phyloP scores from a whole-genome alignment of 2,113 vertebrate species.

The Macrotis lagotis region DNA sequence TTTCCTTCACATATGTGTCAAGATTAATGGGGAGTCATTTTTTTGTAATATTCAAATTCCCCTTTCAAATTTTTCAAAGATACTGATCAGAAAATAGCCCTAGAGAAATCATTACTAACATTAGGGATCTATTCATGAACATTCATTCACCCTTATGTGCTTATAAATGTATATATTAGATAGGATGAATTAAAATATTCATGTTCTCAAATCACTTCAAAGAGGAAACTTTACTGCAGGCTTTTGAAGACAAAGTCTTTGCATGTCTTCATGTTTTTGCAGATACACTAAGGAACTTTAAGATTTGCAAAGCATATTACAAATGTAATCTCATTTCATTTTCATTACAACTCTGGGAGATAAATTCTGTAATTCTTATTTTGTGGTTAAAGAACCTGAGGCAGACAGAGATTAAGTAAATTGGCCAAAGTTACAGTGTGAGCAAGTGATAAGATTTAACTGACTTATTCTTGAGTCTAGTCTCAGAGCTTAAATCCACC shows the following conservation, averaged over 20 bases:
- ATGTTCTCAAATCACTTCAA: not conserved
- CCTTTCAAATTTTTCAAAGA: not conserved
- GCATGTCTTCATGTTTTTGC: not conserved
- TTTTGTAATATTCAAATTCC: not conserved
- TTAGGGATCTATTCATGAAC: not conserved
- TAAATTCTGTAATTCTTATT: not conserved
- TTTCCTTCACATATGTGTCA: not conserved
- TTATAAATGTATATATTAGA: not conserved
- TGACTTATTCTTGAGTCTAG: not conserved
- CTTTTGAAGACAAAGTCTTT: not conserved
- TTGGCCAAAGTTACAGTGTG: not conserved
- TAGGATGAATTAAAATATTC: not conserved
- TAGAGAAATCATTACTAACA: not conserved
- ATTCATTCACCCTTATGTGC: not conserved
- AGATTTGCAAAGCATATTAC: not conserved
- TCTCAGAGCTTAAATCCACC: not conserved
- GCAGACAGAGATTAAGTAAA: not conserved
- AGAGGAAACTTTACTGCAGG: not conserved
- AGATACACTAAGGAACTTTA: not conserved
- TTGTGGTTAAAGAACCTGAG: not conserved
- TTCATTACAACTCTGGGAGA: not conserved
- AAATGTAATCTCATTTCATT: not conserved
- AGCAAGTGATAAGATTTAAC: not conserved
- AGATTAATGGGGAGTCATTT: not conserved
- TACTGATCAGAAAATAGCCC: not conserved